Percentiles rank a stretch among this genome's conserved stretches.
phyloP scores from a whole-genome alignment of 2,797 vertebrate species.

The Novumbra hubbsi region DNA sequence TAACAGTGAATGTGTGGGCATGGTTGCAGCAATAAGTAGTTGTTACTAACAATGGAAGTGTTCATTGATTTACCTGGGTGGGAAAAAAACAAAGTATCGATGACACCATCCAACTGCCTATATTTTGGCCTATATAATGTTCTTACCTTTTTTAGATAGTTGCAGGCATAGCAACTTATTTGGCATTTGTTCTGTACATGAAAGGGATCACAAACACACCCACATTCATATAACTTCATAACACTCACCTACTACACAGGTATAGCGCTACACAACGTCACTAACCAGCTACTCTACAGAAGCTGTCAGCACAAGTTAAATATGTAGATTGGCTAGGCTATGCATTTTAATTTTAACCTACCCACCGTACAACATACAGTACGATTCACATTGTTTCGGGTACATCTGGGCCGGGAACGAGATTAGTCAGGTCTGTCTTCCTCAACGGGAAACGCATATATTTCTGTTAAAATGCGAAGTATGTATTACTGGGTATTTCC shows the following conservation, averaged over 20 bases:
- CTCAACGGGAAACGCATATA: conserved; percentile 6
- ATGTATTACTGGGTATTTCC: conserved; percentile 16
- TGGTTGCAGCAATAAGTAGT: no score
- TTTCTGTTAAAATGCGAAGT: conserved; percentile 1
- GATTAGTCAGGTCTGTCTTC: conserved; percentile 17
- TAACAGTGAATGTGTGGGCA: no score
- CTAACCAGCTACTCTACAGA: background rate
- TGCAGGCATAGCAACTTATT: background rate
- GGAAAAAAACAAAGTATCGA: no score
- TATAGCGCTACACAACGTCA: background rate
- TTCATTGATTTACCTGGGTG: no score
- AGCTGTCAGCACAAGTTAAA: background rate
- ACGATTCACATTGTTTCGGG: background rate
- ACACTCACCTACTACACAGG: background rate
- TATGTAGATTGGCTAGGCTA: background rate
- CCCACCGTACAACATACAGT: background rate
- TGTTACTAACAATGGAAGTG: no score
- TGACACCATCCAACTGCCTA: no score
- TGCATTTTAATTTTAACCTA: background rate
- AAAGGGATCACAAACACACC: background rate
- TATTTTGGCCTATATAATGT: no score
- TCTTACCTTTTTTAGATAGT: no score
- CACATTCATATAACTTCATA: background rate
- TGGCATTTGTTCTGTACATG: no score
- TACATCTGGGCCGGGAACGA: background rate